phyloP scores from a whole-genome alignment of 2,888 invertebrate species.

The Zelleria hepariella region DNA sequence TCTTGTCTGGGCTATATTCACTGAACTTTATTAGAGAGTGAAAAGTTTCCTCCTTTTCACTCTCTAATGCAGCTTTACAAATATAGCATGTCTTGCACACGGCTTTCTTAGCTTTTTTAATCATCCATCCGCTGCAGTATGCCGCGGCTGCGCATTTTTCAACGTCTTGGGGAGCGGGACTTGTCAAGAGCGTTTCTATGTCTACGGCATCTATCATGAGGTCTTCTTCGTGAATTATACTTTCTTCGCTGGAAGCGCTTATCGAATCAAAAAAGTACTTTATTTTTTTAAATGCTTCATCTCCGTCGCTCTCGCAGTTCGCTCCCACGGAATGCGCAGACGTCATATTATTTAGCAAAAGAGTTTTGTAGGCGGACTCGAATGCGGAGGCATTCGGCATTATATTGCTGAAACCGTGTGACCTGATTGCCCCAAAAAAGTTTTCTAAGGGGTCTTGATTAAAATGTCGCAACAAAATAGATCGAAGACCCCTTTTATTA shows the following conservation, averaged over 20 bases:
- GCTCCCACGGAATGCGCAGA: slow-evolving; percentile 11
- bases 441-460: slow-evolving; percentile 14
- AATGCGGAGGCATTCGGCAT: slow-evolving; percentile 5
- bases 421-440: slow-evolving; percentile 15
- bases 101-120: background rate
- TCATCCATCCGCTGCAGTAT: slow-evolving; percentile 9
- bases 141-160: slow-evolving; percentile 6
- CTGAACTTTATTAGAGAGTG: slow-evolving; percentile 5
- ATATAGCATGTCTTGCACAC: background rate
- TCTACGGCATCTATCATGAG: slow-evolving; percentile 5
- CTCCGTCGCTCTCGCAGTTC: slow-evolving; percentile 12
- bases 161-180: slow-evolving; percentile 3
- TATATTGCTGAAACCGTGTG: slow-evolving; percentile 13
- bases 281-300: slow-evolving; percentile 10
- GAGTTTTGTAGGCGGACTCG: slow-evolving; percentile 7
- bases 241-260: background rate
- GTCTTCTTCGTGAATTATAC: slow-evolving; percentile 5
- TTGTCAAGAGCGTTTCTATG: slow-evolving; percentile 6
- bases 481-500: background rate
- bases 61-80: slow-evolving; percentile 9
- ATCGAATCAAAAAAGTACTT: background rate
- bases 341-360: slow-evolving; percentile 10
- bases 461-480: slow-evolving; percentile 13
- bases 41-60: slow-evolving; percentile 6
- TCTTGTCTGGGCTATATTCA: slow-evolving; percentile 6